Percentiles rank a stretch among this genome's conserved stretches.
phyloP scores from a whole-genome alignment of 2,797 vertebrate genomes.

The Knipowitschia caucasica region DNA sequence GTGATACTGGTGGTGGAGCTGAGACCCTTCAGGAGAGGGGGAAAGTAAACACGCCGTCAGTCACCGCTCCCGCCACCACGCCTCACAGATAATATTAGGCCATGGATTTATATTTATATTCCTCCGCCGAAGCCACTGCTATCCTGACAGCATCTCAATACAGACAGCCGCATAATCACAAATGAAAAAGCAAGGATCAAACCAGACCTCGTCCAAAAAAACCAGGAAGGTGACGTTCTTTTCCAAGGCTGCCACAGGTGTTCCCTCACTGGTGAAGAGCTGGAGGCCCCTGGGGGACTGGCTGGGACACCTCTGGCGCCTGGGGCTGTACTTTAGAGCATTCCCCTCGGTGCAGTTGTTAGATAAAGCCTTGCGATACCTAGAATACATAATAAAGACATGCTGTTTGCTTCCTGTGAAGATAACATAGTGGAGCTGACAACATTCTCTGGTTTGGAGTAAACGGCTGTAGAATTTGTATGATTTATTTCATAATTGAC shows the following conservation, averaged over 20 bases:
- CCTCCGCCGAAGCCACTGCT: slow-evolving; percentile 11
- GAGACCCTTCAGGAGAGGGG: slow-evolving; percentile 77
- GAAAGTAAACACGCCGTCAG: slow-evolving; percentile 30
- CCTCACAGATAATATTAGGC: slow-evolving; percentile 33
- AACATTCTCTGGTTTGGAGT: background rate
- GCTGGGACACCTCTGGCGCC: slow-evolving; percentile 83
- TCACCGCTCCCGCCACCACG: slow-evolving; percentile 27
- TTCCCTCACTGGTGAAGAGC: slow-evolving; percentile 84
- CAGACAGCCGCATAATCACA: slow-evolving; percentile 5
- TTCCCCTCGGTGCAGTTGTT: slow-evolving; percentile 89
- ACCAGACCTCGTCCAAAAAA: slow-evolving; percentile 87
- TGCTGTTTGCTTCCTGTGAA: background rate
- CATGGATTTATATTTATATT: slow-evolving; percentile 42
- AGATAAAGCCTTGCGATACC: slow-evolving; percentile 86
- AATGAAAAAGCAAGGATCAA: slow-evolving; percentile 17
- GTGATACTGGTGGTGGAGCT: slow-evolving; percentile 86
- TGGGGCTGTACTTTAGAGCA: slow-evolving; percentile 81
- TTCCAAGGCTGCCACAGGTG: slow-evolving; percentile 79
- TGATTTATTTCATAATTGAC: too few relatives aligned
- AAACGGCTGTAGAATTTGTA: background rate
- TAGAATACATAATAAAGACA: slow-evolving; percentile 42
- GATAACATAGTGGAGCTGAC: slow-evolving; percentile 12
- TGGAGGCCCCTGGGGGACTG: slow-evolving; percentile 84
- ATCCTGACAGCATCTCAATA: slow-evolving; percentile 32
- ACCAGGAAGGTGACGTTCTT: slow-evolving; percentile 88